phyloP scores from a whole-genome alignment of 2,888 invertebrate species.

The Helicoverpa assulta region DNA sequence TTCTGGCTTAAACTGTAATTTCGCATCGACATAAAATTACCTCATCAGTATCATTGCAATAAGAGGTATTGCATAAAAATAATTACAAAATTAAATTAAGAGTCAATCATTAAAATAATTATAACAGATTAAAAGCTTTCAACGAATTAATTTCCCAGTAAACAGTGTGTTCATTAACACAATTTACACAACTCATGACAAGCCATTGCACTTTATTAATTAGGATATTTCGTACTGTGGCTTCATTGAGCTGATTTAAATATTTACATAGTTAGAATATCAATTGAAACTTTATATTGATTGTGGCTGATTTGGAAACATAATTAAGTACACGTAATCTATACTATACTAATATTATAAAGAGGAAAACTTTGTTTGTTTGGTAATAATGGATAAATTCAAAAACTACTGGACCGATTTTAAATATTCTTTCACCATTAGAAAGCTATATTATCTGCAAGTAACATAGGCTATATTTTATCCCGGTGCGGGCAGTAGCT shows the following conservation, averaged over 20 bases:
- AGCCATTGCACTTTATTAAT: background rate
- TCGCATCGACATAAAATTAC: background rate
- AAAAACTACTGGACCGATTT: no score
- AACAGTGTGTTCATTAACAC: background rate
- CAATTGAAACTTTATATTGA: background rate
- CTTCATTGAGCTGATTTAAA: background rate
- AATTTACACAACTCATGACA: background rate
- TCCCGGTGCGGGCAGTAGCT: no score
- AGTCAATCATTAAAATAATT: slow-evolving; percentile 1
- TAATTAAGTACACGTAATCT: no score
- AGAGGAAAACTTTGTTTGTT: no score
- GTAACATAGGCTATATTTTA: no score
- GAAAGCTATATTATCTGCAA: no score
- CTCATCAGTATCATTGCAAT: background rate
- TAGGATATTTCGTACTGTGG: background rate
- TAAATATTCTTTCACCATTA: no score
- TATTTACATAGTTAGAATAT: background rate
- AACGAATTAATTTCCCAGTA: background rate
- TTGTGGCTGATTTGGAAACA: background rate
- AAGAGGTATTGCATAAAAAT: background rate
- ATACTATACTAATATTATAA: no score
- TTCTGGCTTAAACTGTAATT: background rate
- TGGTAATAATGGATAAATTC: no score
- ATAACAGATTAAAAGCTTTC: background rate
- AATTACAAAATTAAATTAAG: background rate